Evolutionary conservation across 2,797 vertebrate species (phyloP).

Genomic region (Cuniculus paca): DNA sequence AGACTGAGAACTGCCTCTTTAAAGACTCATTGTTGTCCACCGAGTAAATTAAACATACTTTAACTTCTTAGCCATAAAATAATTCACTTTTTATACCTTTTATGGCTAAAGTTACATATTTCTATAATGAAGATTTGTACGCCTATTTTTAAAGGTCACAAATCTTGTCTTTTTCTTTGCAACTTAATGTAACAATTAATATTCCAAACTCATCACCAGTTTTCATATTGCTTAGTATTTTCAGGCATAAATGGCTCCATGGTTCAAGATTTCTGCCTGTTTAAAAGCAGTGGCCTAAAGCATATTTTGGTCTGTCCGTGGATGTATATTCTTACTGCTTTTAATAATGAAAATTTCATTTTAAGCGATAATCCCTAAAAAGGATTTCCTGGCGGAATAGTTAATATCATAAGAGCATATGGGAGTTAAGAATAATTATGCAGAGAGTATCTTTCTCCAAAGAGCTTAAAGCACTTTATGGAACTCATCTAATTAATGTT

Average conservation of each 20-base stretch:
- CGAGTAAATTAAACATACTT: conserved; percentile 51
- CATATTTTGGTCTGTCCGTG: conserved; percentile 68
- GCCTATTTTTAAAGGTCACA: conserved; percentile 31
- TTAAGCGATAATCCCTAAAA: conserved; percentile 82
- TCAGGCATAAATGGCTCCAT: not conserved
- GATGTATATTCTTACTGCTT: conserved; percentile 70
- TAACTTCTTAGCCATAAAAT: conserved; percentile 66
- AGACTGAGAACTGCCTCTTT: conserved; percentile 28
- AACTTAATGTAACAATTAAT: conserved; percentile 57
- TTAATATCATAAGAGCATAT: conserved; percentile 81
- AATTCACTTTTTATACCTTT: conserved; percentile 1
- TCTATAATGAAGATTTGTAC: conserved; percentile 29
- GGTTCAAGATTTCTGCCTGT: conserved; percentile 66
- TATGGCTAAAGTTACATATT: conserved; percentile 35
- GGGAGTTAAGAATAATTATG: conserved; percentile 83
- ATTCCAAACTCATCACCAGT: conserved; percentile 51
- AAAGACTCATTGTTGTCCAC: not conserved
- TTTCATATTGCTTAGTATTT: conserved; percentile 69
- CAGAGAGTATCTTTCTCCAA: conserved; percentile 77
- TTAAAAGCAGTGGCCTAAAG: conserved; percentile 59
- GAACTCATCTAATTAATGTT: conserved; percentile 81
- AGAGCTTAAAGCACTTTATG: conserved; percentile 80
- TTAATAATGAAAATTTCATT: conserved; percentile 83
- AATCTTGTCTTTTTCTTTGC: not conserved
- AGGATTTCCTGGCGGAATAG: conserved; percentile 81